phyloP scores from a whole-genome alignment of 2,113 vertebrate genomes.

The Myanophis thanlyinensis region DNA sequence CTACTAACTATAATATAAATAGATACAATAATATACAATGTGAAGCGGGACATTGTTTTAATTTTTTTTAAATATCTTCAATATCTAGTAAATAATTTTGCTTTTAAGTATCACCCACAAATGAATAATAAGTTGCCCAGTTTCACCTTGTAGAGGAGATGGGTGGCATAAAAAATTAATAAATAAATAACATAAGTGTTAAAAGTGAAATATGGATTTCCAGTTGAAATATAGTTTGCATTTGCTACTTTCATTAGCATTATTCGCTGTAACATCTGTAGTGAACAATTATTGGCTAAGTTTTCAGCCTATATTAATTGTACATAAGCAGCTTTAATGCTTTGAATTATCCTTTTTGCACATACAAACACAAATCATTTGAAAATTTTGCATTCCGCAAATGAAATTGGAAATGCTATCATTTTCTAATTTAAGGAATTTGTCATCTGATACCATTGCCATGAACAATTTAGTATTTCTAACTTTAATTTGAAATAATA shows the following conservation, averaged over 20 bases:
- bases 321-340: background rate
- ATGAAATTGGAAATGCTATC: background rate
- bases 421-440: fast-evolving
- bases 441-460: background rate
- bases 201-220: background rate
- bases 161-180: background rate
- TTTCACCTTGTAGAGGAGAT: background rate
- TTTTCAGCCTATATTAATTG: background rate
- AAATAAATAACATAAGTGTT: background rate
- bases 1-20: background rate
- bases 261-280: background rate
- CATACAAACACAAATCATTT: background rate
- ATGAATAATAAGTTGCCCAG: background rate
- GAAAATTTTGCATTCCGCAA: background rate
- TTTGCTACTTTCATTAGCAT: background rate
- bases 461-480: background rate
- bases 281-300: background rate
- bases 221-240: background rate
- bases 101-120: background rate
- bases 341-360: background rate
- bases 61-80: background rate
- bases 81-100: background rate
- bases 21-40: background rate
- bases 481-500: constrained; percentile 14
- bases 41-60: background rate